Base-by-base conservation (phyloP, 2,888 invertebrate species). In the Aradus depressus region DNA sequence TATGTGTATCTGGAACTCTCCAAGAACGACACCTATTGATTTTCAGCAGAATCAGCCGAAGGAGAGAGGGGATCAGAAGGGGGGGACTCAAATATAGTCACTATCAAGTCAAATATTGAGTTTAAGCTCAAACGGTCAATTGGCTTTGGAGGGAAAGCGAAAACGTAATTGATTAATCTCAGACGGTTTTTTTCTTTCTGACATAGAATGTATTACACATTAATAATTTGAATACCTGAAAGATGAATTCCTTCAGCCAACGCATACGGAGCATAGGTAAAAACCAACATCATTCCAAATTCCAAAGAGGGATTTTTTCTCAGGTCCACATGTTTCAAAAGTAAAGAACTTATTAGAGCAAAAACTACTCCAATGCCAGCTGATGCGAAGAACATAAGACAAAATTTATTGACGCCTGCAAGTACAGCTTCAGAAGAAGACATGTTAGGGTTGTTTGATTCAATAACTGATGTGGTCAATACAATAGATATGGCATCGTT, bases 401-500 rank as follows among this genome's bases (percentile, higher is more conserved):
- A 91, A 69, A 57, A 98, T 97, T 60, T 57, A 61, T 86, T 84
- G 32, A 96, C 77, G 1, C 92, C 91, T 49, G 89, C 80, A 38
- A 92, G 74, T 56, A 95, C 83, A 3, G 91, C 89, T 67, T 87
- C 87, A 5, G 84, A 80, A 0, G 86, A 82, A 6, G 81, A 81
- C 66, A 73, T 71, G 0, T 78, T 72, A 2, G 80, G 77, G 58
- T 74, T 78, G 60, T 75, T 77, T 0, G 80, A 78, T 63, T 84
- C 84, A 25, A 87, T 72, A 3, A 87, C 83, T 3, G 88, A 85
- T 59, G 92, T 91, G 1, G 97, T 96, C 44, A 98, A 71, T 1
- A 98, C 98, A 71, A 99, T 98, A 22, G 97, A 87, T 54, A 98
- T 91, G 25, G 97, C 97, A 76, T 98, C 98, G 70, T 98, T 98